Base-by-base conservation (phyloP, 2,888 invertebrate species). In the Campopleginae sp. region DNA sequence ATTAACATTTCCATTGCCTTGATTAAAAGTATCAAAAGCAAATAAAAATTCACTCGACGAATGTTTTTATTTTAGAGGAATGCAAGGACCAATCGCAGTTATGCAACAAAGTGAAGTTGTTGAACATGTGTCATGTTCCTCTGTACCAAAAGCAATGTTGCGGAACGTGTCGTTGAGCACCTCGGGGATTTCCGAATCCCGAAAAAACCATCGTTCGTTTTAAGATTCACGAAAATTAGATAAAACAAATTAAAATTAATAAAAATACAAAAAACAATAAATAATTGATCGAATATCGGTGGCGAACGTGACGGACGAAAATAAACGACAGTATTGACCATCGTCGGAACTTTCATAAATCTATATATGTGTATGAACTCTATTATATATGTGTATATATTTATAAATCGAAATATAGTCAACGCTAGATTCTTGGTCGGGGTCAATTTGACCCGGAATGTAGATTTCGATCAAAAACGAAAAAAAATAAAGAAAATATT, bases 101-200 rank as follows among this genome's bases (percentile, higher is more conserved):
- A 94, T 98, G 98, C 94, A 96, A 96, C 90, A 97, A 98, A 92
- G 98, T 98, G 31, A 96, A 97, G 89, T 95, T 96, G 77, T 97
- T 98, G 97, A 97, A 97, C 91, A 95, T 98, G 95, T 98, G 98
- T 94, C 96, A 96, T 76, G 95, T 97, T 88, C 95, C 96, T 90
- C 96, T 97, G 58, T 98, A 98, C 94, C 96, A 96, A 92, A 96
- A 96, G 91, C 97, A 97, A 92, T 98, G 98, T 94, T 98, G 98
- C 95, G 96, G 96, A 90, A 97, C 98, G 78, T 98, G 98, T 94
- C 94, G 90, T 84, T 90, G 89, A 82, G 61, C 70, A 27, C 84
- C 86, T 82, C 75, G 27, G 58, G 75, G 31, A 58, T 58, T 78
- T 33, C 46, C n/a, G 54, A 68, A 74, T 81, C 72, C 66, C 75